Conservation (phyloP, 2,113 vertebrate species). For the Etheostoma cragini region DNA sequence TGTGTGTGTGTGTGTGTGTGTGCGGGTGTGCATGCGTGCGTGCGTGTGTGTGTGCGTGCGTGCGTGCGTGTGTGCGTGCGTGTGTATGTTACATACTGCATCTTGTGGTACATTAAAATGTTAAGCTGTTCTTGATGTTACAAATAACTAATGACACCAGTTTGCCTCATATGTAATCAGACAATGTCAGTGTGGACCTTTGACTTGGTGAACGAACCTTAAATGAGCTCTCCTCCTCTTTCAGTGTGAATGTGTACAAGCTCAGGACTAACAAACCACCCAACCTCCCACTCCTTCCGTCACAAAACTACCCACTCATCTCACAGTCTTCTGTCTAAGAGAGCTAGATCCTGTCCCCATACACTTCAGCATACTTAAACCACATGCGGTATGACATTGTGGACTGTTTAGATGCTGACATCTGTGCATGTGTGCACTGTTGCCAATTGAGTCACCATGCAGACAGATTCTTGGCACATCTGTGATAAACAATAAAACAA, state of each 20-base stretch:
- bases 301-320: neutral
- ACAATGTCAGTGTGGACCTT: neutral
- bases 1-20: neutral
- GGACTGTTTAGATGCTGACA: neutral
- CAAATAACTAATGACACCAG: conserved; percentile 8
- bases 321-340: neutral
- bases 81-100: neutral
- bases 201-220: neutral
- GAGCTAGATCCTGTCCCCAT: neutral
- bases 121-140: neutral
- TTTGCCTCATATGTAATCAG: conserved; percentile 2
- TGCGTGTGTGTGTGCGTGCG: neutral
- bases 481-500: neutral
- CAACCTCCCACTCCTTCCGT: conserved; percentile 3
- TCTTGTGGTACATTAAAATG: conserved; percentile 21
- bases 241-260: conserved; percentile 4
- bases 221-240: neutral
- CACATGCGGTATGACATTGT: neutral
- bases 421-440: neutral
- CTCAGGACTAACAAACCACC: conserved; percentile 6
- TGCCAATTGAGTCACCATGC: neutral
- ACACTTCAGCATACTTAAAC: neutral
- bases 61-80: neutral
- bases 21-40: too few species aligned
- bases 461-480: neutral